phyloP scores from a whole-genome alignment of 2,797 vertebrate genomes.

The Heliangelus exortis region DNA sequence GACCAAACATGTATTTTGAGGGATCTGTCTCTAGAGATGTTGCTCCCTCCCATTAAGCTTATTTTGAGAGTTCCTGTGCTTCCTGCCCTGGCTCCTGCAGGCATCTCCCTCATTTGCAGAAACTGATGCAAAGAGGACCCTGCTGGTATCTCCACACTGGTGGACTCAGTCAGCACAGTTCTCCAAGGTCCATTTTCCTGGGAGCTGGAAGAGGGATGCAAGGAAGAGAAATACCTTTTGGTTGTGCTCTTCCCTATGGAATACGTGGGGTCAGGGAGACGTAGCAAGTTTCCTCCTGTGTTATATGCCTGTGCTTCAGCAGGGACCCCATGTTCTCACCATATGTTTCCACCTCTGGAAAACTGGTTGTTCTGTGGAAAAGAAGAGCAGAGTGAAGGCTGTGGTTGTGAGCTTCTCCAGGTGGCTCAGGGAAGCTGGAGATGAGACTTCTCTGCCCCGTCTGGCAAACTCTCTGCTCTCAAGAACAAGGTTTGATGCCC shows the following conservation, averaged over 20 bases:
- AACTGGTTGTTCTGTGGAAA: not conserved
- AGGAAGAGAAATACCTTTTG: not conserved
- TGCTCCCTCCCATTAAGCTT: not conserved
- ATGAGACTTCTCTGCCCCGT: not conserved
- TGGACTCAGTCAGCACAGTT: not conserved
- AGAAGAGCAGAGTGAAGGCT: not conserved
- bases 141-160: not conserved
- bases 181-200: not conserved
- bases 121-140: not conserved
- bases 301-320: not conserved
- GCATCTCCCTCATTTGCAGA: not conserved
- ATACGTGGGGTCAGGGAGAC: not conserved
- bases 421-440: not conserved
- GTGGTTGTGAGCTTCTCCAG: not conserved
- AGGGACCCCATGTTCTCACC: not conserved
- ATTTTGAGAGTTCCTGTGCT: not conserved
- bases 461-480: not conserved
- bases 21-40: not conserved
- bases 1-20: not conserved
- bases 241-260: not conserved
- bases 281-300: not conserved
- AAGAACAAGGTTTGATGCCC: not conserved
- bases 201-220: not conserved
- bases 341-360: not conserved
- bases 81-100: not conserved